phyloP scores from a whole-genome alignment of 2,797 vertebrate genomes.

The Oreonectes daqikongensis region DNA sequence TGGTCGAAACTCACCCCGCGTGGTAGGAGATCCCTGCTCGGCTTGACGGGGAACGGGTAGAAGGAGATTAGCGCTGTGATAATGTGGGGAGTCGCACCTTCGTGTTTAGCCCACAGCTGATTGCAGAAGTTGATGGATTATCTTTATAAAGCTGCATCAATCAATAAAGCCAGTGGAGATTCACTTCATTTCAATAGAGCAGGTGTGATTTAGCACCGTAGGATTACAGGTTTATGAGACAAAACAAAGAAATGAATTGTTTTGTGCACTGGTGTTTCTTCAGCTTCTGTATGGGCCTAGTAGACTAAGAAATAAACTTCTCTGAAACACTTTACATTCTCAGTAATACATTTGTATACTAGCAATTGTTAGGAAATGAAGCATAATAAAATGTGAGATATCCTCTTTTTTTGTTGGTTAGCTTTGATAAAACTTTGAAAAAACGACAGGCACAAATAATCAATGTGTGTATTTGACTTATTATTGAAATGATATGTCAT shows the following conservation, averaged over 20 bases:
- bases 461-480: no score
- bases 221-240: neutral
- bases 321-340: neutral
- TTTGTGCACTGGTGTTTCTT: neutral
- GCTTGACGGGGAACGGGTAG: constrained; percentile 43
- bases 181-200: constrained; percentile 32
- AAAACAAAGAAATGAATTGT: neutral
- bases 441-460: no score
- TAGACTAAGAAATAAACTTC: neutral
- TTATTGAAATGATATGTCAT: no score
- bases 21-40: constrained; percentile 7
- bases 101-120: constrained; percentile 52
- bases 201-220: constrained; percentile 17
- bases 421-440: neutral
- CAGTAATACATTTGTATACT: neutral
- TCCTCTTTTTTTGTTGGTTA: no score
- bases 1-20: constrained; percentile 26
- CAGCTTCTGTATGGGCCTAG: neutral
- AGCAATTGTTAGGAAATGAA: neutral
- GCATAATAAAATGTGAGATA: neutral
- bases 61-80: constrained; percentile 55
- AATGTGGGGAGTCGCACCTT: constrained; percentile 49
- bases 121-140: constrained; percentile 54
- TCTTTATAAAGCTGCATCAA: constrained; percentile 46
- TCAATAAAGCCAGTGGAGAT: constrained; percentile 42